phyloP scores from a whole-genome alignment of 2,113 vertebrate species.

The Tachysurus vachellii region DNA sequence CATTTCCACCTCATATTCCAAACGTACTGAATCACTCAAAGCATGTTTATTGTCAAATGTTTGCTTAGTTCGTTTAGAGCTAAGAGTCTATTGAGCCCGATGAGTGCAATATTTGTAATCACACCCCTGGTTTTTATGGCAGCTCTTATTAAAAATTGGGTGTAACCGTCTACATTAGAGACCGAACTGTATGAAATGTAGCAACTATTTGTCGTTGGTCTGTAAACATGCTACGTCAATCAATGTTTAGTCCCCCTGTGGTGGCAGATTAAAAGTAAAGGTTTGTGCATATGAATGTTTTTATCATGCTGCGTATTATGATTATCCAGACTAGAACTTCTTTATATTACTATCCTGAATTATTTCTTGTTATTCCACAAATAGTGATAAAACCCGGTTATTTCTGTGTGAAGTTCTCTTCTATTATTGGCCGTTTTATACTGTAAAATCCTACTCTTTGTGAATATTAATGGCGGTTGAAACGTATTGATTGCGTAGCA shows the following conservation, averaged over 20 bases:
- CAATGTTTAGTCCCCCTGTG: not conserved
- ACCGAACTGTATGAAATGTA: not conserved
- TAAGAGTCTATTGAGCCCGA: not conserved
- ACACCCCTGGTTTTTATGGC: not conserved
- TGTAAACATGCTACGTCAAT: not conserved
- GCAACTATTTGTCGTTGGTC: not conserved
- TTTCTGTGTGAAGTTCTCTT: not conserved
- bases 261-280: not conserved
- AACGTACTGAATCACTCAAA: not conserved
- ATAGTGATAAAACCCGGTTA: not conserved
- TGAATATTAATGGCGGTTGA: conserved; percentile 11
- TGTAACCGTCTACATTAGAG: not conserved
- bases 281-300: not conserved
- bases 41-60: not conserved
- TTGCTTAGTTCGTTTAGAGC: not conserved
- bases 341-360: not conserved
- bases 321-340: not conserved
- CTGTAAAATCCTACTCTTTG: not conserved
- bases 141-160: not conserved
- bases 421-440: too few species aligned
- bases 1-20: not conserved
- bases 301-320: not conserved
- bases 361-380: too few species aligned
- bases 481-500: not conserved
- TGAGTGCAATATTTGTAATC: not conserved